Conservation (phyloP, 2,888 invertebrate genomes). For the Agonopterix arenella region DNA sequence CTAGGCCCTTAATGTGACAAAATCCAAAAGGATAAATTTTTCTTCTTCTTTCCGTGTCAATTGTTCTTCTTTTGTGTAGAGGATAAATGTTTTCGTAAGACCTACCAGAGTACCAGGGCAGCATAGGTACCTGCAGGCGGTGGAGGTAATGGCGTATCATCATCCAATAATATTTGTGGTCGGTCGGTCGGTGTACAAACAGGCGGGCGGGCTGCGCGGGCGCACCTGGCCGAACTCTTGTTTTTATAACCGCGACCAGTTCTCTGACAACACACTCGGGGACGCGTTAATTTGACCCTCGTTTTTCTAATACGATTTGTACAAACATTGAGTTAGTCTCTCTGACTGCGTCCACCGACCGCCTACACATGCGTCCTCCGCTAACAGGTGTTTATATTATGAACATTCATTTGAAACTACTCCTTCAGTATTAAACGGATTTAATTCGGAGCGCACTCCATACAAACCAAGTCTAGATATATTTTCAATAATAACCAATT, state of each 20-base stretch:
- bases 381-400: no score
- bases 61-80: no score
- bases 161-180: slow-evolving; percentile 54
- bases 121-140: neutral
- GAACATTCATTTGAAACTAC: no score
- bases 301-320: slow-evolving; percentile 41
- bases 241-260: slow-evolving; percentile 47
- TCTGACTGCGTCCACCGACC: neutral
- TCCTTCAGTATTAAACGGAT: no score
- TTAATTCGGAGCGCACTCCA: no score
- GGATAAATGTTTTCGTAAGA: no score
- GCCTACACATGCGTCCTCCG: neutral
- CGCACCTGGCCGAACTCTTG: slow-evolving; percentile 37
- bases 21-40: no score
- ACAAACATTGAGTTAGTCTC: slow-evolving; percentile 13
- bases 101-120: neutral
- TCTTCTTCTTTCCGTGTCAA: no score
- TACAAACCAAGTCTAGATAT: no score
- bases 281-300: slow-evolving; percentile 48
- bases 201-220: slow-evolving; percentile 1
- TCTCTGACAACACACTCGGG: slow-evolving; percentile 42
- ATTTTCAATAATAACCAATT: no score
- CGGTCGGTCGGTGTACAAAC: slow-evolving; percentile 2
- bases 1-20: no score
- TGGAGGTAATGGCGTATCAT: slow-evolving; percentile 46